Conservation (phyloP, 2,888 invertebrate species). For the Thera obeliscata region DNA sequence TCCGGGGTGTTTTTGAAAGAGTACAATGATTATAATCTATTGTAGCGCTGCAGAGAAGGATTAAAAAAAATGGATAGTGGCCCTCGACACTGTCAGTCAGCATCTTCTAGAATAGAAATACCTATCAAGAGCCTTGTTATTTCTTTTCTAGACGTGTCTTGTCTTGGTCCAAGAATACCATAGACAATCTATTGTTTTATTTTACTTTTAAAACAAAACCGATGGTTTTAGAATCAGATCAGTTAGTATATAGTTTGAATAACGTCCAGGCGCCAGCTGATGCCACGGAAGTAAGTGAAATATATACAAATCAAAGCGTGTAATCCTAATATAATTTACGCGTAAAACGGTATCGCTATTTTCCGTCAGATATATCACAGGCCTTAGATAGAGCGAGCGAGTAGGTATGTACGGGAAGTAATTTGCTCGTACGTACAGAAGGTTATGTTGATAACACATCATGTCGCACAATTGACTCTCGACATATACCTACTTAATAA, state of each 20-base stretch:
- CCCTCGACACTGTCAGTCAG: too few relatives aligned
- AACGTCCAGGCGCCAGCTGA: neutral
- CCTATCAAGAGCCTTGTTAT: too few relatives aligned
- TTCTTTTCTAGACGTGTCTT: too few relatives aligned
- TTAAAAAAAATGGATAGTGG: too few relatives aligned
- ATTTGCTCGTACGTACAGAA: slow-evolving; percentile 76
- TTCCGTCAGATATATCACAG: slow-evolving; percentile 28
- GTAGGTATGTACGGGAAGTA: slow-evolving; percentile 73
- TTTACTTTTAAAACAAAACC: too few relatives aligned
- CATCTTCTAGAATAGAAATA: too few relatives aligned
- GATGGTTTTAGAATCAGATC: too few relatives aligned
- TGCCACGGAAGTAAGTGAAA: neutral
- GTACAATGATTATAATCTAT: neutral
- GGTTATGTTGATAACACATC: slow-evolving; percentile 73
- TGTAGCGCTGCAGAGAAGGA: too few relatives aligned
- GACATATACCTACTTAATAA: slow-evolving; percentile 36
- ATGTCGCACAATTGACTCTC: slow-evolving; percentile 50
- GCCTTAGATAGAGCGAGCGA: slow-evolving; percentile 51
- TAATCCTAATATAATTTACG: slow-evolving; percentile 7
- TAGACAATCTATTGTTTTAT: too few relatives aligned
- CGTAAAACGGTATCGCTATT: slow-evolving; percentile 20
- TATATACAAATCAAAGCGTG: slow-evolving; percentile 4
- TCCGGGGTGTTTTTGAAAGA: slow-evolving; percentile 46
- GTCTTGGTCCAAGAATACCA: too few relatives aligned
- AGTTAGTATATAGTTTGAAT: neutral